Evolutionary conservation across 2,797 vertebrate species (phyloP), one percentile per base, ranked within the genome.

Genomic region (Cephalopachus bancanus): DNA sequence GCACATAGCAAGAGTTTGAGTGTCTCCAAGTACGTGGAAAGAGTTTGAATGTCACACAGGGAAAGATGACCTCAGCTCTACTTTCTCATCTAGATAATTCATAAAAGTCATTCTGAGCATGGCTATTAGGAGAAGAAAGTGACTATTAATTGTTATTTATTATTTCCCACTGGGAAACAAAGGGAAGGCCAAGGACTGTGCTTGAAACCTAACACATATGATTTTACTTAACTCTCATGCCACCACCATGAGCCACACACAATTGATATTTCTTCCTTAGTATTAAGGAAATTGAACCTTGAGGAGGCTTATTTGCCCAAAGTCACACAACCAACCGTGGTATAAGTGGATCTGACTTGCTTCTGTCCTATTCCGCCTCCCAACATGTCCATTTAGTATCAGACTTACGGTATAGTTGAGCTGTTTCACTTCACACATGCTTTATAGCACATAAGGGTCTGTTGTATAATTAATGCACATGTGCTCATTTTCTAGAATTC

Each of bases 401-500:
- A 60, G 37, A 14, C 90, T 88, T 72, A 65, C 16, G 30, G 51
- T 1, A 2, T 15, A 7, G 62, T 28, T 28, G 26, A 75, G 85
- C 7, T 83, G 53, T 86, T 93, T 72, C 24, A 20, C n/a, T 80
- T 84, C 62, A 55, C 28, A 12, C 17, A 33, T 0, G 0, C 55
- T 90, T 94, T 88, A 44, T 17, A 28, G 84, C 15, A 51, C 53
- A 30, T 28, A 67, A 76, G 94, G 74, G 44, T 72, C 87, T 90
- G 2, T 7, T 74, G 44, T 55, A 74, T 83, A 88, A 96, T 90
- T 92, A 78, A 78, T 4, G 64, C 5, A 30, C 62, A 5, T 10
- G 11, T 16, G 26, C 72, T 94, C 5, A 1, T 71, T 90, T 89
- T 72, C 93, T 84, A 69, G 80, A 94, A 89, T 87, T 74, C 95